A percentile compares a stretch with the other conserved stretches of the same genome.
These are phyloP conservation scores for Gymnoscopelus microlampas DNA, from an alignment of 2,797 vertebrate genomes.

Conservation along the genomic window DNA sequence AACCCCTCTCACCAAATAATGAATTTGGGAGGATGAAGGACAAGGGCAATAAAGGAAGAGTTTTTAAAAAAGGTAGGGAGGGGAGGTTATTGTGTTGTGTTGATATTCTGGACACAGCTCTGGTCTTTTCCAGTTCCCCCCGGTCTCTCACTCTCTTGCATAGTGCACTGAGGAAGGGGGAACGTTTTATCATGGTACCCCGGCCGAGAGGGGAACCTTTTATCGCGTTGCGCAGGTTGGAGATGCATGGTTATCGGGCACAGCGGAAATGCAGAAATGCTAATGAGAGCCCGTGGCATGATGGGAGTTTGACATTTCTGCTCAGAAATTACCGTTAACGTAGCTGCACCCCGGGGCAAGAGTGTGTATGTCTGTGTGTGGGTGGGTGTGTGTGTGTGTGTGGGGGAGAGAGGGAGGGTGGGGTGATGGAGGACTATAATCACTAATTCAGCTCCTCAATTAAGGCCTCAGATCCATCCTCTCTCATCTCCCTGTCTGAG, in stretches of 20 bases:
- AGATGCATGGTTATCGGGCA: conserved; percentile 79
- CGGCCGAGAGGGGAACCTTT: conserved; percentile 72
- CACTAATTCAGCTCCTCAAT: conserved; percentile 88
- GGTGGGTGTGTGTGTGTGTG: conserved; percentile 56
- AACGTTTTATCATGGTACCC: conserved; percentile 69
- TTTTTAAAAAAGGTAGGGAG: background rate
- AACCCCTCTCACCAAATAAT: too few relatives aligned
- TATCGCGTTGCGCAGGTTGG: conserved; percentile 79
- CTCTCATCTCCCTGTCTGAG: conserved; percentile 86
- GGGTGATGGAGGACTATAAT: conserved; percentile 71
- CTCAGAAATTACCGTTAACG: conserved; percentile 86
- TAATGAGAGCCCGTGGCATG: conserved; percentile 89
- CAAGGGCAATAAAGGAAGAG: background rate
- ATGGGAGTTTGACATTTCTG: conserved; percentile 89
- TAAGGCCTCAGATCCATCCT: conserved; percentile 80
- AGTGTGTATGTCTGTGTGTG: conserved; percentile 47
- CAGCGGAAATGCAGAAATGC: conserved; percentile 85
- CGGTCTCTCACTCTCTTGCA: conserved; percentile 50
- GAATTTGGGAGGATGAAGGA: conserved; percentile 11
- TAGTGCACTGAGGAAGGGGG: conserved; percentile 69
- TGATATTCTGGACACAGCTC: conserved; percentile 74
- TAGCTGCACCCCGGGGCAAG: conserved; percentile 77
- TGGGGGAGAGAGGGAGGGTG: background rate
- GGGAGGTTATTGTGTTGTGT: conserved; percentile 43
- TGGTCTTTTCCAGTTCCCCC: conserved; percentile 59